These are phyloP conservation scores for Phocoena phocoena DNA, from an alignment of 2,113 vertebrate genomes.

Conservation along the genomic window DNA sequence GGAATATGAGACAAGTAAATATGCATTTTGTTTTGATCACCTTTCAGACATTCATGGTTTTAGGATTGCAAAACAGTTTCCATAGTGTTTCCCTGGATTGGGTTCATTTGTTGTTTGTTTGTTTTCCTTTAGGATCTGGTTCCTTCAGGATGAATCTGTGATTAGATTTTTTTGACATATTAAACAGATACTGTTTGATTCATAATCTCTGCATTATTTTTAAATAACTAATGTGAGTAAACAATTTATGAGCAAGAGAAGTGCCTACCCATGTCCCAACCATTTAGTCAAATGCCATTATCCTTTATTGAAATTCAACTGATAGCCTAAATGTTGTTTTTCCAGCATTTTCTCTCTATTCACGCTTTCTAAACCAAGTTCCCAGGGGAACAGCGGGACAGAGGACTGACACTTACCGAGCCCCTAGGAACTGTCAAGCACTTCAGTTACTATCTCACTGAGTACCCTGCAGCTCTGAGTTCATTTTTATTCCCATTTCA, in stretches of 20 bases:
- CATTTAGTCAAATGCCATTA: neutral
- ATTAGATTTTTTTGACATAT: neutral
- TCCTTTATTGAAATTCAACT: neutral
- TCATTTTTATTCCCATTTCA: neutral
- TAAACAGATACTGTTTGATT: neutral
- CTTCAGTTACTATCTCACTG: neutral
- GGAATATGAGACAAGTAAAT: neutral
- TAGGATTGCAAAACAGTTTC: neutral
- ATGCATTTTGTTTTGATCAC: slow-evolving; percentile 6
- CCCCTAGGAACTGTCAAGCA: neutral
- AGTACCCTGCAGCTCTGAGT: neutral
- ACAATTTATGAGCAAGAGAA: neutral
- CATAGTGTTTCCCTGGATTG: neutral
- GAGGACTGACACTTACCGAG: neutral
- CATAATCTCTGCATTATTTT: neutral
- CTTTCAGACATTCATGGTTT: neutral
- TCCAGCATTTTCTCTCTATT: neutral
- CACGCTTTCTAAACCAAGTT: neutral
- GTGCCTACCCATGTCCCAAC: neutral
- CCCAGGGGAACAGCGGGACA: neutral
- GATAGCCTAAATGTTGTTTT: neutral
- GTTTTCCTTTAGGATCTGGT: neutral
- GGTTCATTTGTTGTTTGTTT: neutral
- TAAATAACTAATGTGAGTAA: neutral
- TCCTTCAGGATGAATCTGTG: neutral